phyloP scores from a whole-genome alignment of 2,888 invertebrate genomes.

The Spilarctia lutea region DNA sequence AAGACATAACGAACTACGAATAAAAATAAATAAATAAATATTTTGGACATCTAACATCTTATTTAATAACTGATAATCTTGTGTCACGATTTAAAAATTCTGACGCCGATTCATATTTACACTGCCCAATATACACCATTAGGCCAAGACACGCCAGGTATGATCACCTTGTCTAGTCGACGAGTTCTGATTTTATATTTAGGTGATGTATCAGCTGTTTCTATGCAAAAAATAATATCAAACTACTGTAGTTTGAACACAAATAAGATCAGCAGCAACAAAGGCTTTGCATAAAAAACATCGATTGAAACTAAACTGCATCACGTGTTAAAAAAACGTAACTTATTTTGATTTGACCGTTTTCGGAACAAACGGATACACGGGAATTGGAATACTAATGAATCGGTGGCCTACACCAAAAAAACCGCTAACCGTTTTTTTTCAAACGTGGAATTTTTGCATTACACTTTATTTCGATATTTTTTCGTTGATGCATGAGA shows the following conservation, averaged over 20 bases:
- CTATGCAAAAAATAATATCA: slow-evolving; percentile 32
- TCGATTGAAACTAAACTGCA: slow-evolving; percentile 15
- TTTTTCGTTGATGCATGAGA: neutral
- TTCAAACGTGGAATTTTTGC: neutral
- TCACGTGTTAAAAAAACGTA: slow-evolving; percentile 39
- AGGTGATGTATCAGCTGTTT: too few species aligned
- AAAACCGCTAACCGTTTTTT: neutral
- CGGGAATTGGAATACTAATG: slow-evolving; percentile 38
- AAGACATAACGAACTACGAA: too few species aligned
- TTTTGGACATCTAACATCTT: too few species aligned
- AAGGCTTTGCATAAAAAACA: slow-evolving; percentile 1
- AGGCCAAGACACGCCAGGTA: too few species aligned
- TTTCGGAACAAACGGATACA: slow-evolving; percentile 45
- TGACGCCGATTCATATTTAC: too few species aligned
- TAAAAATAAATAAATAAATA: too few species aligned
- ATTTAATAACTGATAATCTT: neutral
- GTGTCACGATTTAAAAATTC: too few species aligned
- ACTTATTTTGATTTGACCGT: slow-evolving; percentile 58
- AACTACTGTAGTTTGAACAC: neutral
- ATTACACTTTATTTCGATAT: accelerated
- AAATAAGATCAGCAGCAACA: neutral
- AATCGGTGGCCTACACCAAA: slow-evolving; percentile 42
- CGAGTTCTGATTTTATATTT: too few species aligned
- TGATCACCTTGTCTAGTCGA: too few species aligned
- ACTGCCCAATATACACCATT: too few species aligned